Evolutionary conservation across 2,113 vertebrate genomes (phyloP).

Genomic region (Colius striatus): DNA sequence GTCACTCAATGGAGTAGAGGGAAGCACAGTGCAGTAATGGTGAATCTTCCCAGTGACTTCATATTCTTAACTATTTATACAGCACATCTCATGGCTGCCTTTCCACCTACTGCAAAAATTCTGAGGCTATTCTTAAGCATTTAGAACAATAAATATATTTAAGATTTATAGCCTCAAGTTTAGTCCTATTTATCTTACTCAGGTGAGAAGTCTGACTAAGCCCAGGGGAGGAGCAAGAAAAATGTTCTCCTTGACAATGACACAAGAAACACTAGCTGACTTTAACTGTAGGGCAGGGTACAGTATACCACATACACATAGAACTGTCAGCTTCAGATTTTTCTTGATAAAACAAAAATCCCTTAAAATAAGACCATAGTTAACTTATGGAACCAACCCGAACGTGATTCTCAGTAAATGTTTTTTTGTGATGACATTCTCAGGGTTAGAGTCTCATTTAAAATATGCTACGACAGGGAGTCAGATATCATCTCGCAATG

Average conservation of each 20-base stretch:
- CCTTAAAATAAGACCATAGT: not conserved
- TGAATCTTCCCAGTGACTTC: not conserved
- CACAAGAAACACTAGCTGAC: not conserved
- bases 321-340: not conserved
- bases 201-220: constrained; percentile 21
- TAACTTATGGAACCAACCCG: not conserved
- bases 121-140: not conserved
- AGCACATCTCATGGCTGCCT: not conserved
- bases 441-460: not conserved
- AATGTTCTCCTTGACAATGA: constrained; percentile 6
- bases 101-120: not conserved
- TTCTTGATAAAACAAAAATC: constrained; percentile 23
- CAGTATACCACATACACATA: not conserved
- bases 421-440: not conserved
- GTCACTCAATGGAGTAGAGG: not conserved
- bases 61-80: not conserved
- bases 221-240: constrained; percentile 45
- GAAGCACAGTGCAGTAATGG: not conserved
- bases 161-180: constrained; percentile 52
- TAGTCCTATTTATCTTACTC: constrained; percentile 41
- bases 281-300: not conserved
- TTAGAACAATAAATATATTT: constrained; percentile 50
- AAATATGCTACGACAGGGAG: not conserved
- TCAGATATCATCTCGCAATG: constrained; percentile 3
- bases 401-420: not conserved